phyloP scores from a whole-genome alignment of 2,113 vertebrate genomes.

The Acinonyx jubatus region DNA sequence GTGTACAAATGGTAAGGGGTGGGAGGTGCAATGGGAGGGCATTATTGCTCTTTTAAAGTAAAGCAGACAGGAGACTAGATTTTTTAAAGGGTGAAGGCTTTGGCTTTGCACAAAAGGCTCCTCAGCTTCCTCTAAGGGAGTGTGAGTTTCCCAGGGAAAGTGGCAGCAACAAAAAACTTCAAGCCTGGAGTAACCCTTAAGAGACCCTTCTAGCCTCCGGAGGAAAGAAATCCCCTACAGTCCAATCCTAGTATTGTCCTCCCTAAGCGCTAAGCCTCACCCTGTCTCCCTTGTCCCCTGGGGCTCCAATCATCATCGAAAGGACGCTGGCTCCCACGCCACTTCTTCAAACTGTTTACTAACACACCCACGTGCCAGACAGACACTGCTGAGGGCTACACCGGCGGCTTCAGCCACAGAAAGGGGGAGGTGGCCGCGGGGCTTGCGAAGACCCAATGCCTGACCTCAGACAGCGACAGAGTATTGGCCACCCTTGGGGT shows the following conservation, averaged over 20 bases:
- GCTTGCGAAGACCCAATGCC: conserved; percentile 30
- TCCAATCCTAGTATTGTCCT: conserved; percentile 57
- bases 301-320: conserved; percentile 68
- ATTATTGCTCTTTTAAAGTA: conserved; percentile 22
- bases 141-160: conserved; percentile 63
- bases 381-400: conserved; percentile 76
- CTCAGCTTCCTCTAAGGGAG: conserved; percentile 48
- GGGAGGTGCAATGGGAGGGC: background rate
- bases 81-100: conserved; percentile 44
- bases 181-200: background rate
- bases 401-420: conserved; percentile 34
- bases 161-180: conserved; percentile 51
- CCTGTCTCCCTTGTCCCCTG: conserved; percentile 67
- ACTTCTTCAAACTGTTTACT: conserved; percentile 78
- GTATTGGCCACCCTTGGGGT: conserved; percentile 62
- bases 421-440: conserved; percentile 45
- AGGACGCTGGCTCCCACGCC: conserved; percentile 70
- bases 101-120: conserved; percentile 60
- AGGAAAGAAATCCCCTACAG: conserved; percentile 54
- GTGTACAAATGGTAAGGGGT: background rate
- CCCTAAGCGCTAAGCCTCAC: conserved; percentile 44
- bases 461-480: conserved; percentile 24
- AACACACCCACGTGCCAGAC: conserved; percentile 80
- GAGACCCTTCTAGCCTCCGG: background rate
- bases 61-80: conserved; percentile 9